phyloP scores from a whole-genome alignment of 1,140 invertebrate species.

The Teleogryllus occipitalis region DNA sequence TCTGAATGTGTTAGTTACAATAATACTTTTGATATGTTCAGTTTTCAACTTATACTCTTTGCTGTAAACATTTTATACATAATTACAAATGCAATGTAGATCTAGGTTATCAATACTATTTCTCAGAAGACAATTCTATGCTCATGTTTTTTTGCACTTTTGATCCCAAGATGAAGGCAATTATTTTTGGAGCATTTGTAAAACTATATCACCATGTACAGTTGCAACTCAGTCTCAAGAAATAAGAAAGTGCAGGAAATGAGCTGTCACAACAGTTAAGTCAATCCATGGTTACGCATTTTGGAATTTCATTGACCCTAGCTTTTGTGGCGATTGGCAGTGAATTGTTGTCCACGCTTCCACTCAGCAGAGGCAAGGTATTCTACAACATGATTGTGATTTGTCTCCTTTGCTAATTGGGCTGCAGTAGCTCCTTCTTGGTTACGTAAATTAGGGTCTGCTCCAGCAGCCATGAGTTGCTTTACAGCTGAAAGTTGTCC shows the following conservation, averaged over 20 bases:
- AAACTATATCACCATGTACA: too few species aligned
- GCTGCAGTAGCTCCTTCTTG: slow-evolving; percentile 57
- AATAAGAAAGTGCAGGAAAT: too few species aligned
- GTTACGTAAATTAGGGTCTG: slow-evolving; percentile 57
- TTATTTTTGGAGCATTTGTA: too few species aligned
- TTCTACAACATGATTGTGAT: slow-evolving; percentile 46
- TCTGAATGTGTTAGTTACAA: neutral
- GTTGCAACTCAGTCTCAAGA: too few species aligned
- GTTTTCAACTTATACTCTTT: neutral
- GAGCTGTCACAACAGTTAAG: too few species aligned
- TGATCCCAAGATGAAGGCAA: too few species aligned
- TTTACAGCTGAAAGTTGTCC: slow-evolving; percentile 73
- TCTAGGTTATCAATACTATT: too few species aligned
- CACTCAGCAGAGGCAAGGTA: slow-evolving; percentile 37
- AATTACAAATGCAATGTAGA: too few species aligned
- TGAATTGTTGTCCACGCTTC: neutral
- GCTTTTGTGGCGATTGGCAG: neutral
- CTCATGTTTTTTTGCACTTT: too few species aligned
- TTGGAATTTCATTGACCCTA: neutral
- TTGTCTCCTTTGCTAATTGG: slow-evolving; percentile 48
- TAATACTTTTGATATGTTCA: neutral
- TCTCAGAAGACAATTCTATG: too few species aligned
- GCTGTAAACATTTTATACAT: too few species aligned
- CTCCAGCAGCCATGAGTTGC: slow-evolving; percentile 63
- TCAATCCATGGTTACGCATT: too few species aligned